Conservation (phyloP, 2,888 invertebrate genomes). For the Aphrophora alni region DNA sequence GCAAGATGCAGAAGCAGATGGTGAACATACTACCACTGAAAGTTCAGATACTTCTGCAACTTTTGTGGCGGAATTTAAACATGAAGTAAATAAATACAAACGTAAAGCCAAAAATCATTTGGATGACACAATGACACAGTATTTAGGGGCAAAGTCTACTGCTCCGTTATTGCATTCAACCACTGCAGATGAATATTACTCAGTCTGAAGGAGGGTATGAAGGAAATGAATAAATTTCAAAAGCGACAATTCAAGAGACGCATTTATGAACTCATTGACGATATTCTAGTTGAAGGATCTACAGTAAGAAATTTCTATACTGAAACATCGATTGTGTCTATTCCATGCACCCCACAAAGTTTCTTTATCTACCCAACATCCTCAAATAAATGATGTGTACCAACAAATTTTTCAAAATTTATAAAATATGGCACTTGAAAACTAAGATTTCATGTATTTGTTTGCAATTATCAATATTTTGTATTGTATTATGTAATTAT, state of each 20-base stretch:
- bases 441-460: no score
- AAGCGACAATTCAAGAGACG: neutral
- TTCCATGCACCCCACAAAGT: neutral
- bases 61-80: neutral
- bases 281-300: neutral
- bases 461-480: no score
- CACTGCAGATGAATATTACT: neutral
- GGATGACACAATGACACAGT: neutral
- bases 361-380: neutral
- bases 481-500: neutral
- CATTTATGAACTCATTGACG: neutral
- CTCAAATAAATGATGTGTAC: neutral
- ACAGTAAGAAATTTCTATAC: neutral
- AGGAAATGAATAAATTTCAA: neutral
- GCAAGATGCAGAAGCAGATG: constrained; percentile 10
- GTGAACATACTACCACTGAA: neutral
- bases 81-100: neutral
- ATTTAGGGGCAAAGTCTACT: neutral
- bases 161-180: neutral
- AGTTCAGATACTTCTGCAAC: neutral
- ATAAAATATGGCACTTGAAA: neutral
- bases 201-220: neutral
- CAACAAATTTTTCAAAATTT: neutral
- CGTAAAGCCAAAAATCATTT: constrained; percentile 7
- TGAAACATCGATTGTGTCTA: neutral